These are phyloP conservation scores for Eurypyga helias DNA, from an alignment of 2,113 vertebrate genomes.

Conservation along the genomic window DNA sequence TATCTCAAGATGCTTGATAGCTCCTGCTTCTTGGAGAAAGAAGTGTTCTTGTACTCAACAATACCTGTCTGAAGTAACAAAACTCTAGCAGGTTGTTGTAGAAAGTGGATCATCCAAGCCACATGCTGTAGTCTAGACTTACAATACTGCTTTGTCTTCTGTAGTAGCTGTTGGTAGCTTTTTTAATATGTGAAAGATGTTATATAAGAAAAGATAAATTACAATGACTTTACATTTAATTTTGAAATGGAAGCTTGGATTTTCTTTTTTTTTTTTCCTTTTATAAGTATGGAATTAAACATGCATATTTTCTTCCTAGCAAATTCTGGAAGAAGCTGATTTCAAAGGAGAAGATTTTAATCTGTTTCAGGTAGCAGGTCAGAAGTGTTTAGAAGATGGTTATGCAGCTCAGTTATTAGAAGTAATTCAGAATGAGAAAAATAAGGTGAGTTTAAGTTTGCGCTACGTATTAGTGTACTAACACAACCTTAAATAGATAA, in stretches of 20 bases:
- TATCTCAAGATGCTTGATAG: not conserved
- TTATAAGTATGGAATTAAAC: not conserved
- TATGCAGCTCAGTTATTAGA: slow-evolving; percentile 85
- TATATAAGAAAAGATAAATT: not conserved
- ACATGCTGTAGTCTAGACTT: not conserved
- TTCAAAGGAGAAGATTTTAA: slow-evolving; percentile 90
- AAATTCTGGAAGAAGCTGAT: slow-evolving; percentile 84
- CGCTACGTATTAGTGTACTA: not conserved
- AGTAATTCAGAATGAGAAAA: slow-evolving; percentile 90
- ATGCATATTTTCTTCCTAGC: slow-evolving; percentile 71
- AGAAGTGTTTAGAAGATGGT: slow-evolving; percentile 90
- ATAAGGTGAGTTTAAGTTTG: slow-evolving; percentile 81
- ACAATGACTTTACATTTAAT: not conserved
- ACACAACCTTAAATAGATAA: not conserved
- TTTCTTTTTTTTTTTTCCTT: not conserved
- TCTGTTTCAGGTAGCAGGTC: slow-evolving; percentile 84
- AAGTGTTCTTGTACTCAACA: not conserved
- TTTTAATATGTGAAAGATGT: not conserved
- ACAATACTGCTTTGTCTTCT: not conserved
- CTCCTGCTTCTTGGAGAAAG: not conserved
- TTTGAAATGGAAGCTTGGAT: not conserved
- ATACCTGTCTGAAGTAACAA: not conserved
- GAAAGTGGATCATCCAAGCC: not conserved
- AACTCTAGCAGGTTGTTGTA: not conserved
- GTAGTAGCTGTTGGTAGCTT: not conserved